A percentile compares a stretch with the other conserved stretches of the same genome.
Evolutionary conservation across 2,888 invertebrate genomes (phyloP).

Genomic region (Papilio demoleus): DNA sequence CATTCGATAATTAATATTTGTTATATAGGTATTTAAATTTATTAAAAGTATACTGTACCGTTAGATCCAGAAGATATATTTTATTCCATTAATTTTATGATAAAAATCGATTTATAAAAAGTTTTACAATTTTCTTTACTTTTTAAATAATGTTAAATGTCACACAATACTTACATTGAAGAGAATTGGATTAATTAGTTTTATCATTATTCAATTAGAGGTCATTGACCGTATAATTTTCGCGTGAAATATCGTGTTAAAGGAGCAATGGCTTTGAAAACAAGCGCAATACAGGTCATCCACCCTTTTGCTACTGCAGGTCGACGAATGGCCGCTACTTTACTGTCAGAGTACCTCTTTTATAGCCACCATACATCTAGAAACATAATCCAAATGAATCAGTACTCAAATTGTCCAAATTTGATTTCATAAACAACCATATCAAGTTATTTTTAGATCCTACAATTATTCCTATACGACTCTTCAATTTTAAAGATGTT

Average conservation of each 20-base stretch:
- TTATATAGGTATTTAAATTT: too few species aligned
- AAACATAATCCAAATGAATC: conserved; percentile 1
- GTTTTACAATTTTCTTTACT: not conserved
- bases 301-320: conserved; percentile 44
- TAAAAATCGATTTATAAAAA: not conserved
- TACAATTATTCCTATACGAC: too few species aligned
- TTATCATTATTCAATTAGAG: not conserved
- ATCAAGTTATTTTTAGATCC: too few species aligned
- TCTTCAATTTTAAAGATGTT: too few species aligned
- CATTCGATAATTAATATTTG: too few species aligned
- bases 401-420: not conserved
- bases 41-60: too few species aligned
- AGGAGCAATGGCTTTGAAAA: conserved; percentile 62
- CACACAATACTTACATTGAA: not conserved
- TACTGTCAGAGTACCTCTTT: conserved; percentile 29
- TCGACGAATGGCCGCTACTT: conserved; percentile 24
- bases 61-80: too few species aligned
- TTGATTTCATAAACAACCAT: not conserved
- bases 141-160: not conserved
- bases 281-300: conserved; percentile 54
- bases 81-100: too few species aligned
- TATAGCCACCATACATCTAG: not conserved
- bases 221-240: conserved; percentile 65
- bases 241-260: conserved; percentile 69
- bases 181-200: not conserved